These are phyloP conservation scores for Epinephelus malabaricus DNA, from an alignment of 2,797 vertebrate genomes.

Conservation along the genomic window DNA sequence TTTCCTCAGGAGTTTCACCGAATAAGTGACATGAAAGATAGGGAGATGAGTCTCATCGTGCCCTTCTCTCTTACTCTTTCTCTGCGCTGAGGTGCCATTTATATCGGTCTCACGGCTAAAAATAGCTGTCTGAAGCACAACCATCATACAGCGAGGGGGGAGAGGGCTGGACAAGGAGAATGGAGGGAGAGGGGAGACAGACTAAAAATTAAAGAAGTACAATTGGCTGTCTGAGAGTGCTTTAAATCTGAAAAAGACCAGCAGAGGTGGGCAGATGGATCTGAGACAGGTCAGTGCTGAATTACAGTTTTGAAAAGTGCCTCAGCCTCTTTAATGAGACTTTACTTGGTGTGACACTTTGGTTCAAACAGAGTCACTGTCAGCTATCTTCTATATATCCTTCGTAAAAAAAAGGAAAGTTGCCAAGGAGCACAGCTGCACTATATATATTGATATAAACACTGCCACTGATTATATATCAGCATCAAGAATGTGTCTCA, in stretches of 20 bases:
- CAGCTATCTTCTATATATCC: neutral
- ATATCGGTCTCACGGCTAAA: constrained; percentile 81
- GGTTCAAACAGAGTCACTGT: constrained; percentile 10
- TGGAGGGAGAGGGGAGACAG: constrained; percentile 18
- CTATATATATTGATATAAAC: neutral
- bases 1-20: constrained; percentile 14
- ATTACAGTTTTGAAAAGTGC: constrained; percentile 3
- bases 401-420: neutral
- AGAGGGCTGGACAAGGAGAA: constrained; percentile 47
- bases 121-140: constrained; percentile 79
- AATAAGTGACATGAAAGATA: constrained; percentile 56
- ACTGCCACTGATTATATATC: neutral
- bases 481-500: neutral
- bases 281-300: neutral
- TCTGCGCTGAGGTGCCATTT: constrained; percentile 77
- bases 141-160: constrained; percentile 69
- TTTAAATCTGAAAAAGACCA: neutral
- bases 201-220: constrained; percentile 13
- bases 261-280: neutral
- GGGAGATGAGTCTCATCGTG: constrained; percentile 60
- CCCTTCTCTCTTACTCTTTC: constrained; percentile 69
- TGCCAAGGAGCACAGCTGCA: neutral
- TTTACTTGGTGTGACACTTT: constrained; percentile 18
- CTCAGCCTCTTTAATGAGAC: neutral
- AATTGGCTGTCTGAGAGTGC: neutral